Evolutionary conservation across 2,797 vertebrate species (phyloP).

Genomic region (Coilia nasus): DNA sequence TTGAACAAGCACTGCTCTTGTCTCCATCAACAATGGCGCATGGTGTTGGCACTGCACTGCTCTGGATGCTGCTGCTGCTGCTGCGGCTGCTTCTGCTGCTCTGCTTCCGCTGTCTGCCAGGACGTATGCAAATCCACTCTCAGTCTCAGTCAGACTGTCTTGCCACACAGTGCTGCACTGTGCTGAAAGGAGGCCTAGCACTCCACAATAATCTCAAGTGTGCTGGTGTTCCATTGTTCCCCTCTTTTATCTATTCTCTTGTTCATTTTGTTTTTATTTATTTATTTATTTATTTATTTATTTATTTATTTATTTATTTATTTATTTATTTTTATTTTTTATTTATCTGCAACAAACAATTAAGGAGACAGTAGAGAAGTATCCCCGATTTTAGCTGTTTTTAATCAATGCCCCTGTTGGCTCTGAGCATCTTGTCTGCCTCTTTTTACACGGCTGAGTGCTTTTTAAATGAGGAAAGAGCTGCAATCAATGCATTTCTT

Average conservation of each 20-base stretch:
- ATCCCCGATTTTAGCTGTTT: conserved; percentile 32
- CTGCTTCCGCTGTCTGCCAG: conserved; percentile 48
- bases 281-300: conserved; percentile 30
- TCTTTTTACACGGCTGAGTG: conserved; percentile 49
- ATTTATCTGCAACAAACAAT: conserved; percentile 47
- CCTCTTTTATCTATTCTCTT: background rate
- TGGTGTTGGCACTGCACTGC: background rate
- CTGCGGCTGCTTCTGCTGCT: conserved; percentile 30
- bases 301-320: conserved; percentile 32
- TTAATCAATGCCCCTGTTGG: conserved; percentile 36
- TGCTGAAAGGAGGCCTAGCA: conserved; percentile 60
- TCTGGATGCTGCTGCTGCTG: background rate
- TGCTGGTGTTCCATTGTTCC: background rate
- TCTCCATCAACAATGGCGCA: conserved; percentile 1
- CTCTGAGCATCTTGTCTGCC: conserved; percentile 29
- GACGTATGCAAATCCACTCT: conserved; percentile 62
- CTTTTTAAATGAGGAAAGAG: conserved; percentile 42
- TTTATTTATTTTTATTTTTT: conserved; percentile 34
- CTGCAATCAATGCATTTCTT: conserved; percentile 51
- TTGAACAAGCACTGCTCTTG: background rate
- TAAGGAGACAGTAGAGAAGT: conserved; percentile 47
- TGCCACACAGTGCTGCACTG: conserved; percentile 52
- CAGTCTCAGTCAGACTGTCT: conserved; percentile 39
- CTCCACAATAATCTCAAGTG: conserved; percentile 49
- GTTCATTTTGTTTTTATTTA: conserved; percentile 38